Conservation (phyloP, 2,113 vertebrate genomes). For the Eulemur rufifrons region DNA sequence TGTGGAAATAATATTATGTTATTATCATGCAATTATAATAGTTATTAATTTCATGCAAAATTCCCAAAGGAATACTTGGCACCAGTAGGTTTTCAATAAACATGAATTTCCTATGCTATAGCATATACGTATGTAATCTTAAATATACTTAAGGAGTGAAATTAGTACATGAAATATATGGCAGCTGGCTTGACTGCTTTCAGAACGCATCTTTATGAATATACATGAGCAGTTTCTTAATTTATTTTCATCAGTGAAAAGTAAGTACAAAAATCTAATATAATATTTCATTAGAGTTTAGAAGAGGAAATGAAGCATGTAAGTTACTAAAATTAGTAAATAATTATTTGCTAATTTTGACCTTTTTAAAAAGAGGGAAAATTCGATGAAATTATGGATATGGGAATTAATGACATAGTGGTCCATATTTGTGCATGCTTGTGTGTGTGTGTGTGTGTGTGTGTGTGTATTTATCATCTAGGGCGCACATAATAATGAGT, state of each 20-base stretch:
- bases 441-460: too few relatives aligned
- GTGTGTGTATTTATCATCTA: not conserved
- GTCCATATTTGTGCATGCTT: rapidly evolving
- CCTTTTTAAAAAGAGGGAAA: not conserved
- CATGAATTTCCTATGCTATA: not conserved
- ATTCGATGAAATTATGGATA: not conserved
- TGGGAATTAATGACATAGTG: not conserved
- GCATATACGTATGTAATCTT: not conserved
- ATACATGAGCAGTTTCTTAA: not conserved
- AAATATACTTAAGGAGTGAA: not conserved
- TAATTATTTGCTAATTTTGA: not conserved
- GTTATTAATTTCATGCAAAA: not conserved
- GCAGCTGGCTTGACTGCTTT: not conserved
- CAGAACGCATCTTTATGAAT: not conserved
- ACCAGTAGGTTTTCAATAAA: not conserved
- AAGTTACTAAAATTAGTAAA: not conserved
- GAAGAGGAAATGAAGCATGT: not conserved
- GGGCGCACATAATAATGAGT: not conserved
- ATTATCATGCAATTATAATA: not conserved
- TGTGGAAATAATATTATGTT: not conserved
- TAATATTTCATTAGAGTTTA: not conserved
- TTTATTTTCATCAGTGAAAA: constrained; percentile 35
- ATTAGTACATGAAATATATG: not conserved
- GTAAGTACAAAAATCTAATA: not conserved
- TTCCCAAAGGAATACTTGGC: not conserved